phyloP scores from a whole-genome alignment of 92 coral and sea anemone species.

The Hydrozoanthus gracilis region DNA sequence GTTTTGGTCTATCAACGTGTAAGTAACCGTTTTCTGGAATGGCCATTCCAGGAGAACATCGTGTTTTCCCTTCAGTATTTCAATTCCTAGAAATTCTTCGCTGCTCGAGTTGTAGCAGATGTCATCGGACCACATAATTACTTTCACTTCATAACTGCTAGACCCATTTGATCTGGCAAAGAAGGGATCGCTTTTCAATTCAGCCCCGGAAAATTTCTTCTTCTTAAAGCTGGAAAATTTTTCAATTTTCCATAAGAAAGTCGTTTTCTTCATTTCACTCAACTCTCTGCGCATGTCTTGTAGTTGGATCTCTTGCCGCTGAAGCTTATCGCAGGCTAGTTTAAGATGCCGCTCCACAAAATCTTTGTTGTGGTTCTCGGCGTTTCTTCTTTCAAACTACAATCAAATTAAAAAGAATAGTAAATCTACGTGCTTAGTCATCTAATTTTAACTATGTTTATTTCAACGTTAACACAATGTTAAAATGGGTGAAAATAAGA shows the following conservation, averaged over 20 bases:
- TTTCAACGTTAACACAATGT: not conserved
- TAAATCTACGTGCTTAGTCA: not conserved
- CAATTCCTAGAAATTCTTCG: conserved; percentile 36
- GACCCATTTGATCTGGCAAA: not conserved
- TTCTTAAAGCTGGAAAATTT: conserved; percentile 42
- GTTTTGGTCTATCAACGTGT: conserved; percentile 58
- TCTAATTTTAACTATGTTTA: not conserved
- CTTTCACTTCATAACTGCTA: conserved; percentile 18
- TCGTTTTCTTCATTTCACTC: conserved; percentile 21
- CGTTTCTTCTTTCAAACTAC: conserved; percentile 59
- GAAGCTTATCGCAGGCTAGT: conserved; percentile 42
- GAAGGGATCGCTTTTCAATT: conserved; percentile 37
- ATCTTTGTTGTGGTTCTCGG: conserved; percentile 50
- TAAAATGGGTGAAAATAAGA: too few species aligned
- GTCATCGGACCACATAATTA: conserved; percentile 45
- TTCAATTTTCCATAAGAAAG: conserved; percentile 42
- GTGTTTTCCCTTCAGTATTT: conserved; percentile 58
- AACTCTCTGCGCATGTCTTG: conserved; percentile 37
- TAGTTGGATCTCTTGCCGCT: conserved; percentile 10
- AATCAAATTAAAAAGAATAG: not conserved
- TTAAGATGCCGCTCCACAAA: conserved; percentile 59
- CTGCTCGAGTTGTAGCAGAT: conserved; percentile 42
- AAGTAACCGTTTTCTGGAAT: conserved; percentile 54
- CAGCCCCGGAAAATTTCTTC: conserved; percentile 37
- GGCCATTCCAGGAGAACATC: conserved; percentile 70